A percentile compares a stretch with the other conserved stretches of the same genome.
Evolutionary conservation across 2,113 vertebrate genomes (phyloP).

Genomic region (Oplegnathus fasciatus): DNA sequence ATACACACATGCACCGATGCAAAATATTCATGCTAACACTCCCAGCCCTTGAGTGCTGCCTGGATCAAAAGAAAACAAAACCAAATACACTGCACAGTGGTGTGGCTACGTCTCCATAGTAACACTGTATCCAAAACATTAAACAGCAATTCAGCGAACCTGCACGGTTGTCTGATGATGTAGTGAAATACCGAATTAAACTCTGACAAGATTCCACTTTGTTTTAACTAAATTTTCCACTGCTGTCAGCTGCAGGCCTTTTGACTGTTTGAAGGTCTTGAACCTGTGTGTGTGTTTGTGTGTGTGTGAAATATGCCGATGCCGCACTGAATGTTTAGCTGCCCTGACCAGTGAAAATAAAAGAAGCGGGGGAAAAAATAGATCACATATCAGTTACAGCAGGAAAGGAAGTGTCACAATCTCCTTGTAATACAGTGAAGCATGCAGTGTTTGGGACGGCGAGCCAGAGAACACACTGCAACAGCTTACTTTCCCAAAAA

Average conservation of each 20-base stretch:
- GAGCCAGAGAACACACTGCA: neutral
- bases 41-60: conserved; percentile 29
- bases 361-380: too few species aligned
- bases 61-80: conserved; percentile 31
- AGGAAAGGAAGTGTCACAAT: neutral
- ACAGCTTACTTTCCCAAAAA: neutral
- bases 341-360: conserved; percentile 25
- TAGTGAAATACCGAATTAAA: conserved; percentile 2
- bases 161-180: neutral
- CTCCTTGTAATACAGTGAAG: neutral
- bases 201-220: neutral
- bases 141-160: neutral
- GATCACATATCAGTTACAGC: conserved; percentile 3
- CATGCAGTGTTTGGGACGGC: conserved; percentile 10
- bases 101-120: conserved; percentile 22
- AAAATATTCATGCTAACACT: conserved; percentile 45
- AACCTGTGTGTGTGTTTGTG: neutral
- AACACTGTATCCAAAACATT: conserved; percentile 14
- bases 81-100: neutral
- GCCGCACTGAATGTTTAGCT: conserved; percentile 20
- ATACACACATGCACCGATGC: neutral
- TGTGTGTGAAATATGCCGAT: too few species aligned
- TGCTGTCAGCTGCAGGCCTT: neutral
- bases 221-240: neutral
- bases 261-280: neutral